A percentile compares a stretch with the other conserved stretches of the same genome.
These are phyloP conservation scores for Tipula confusa DNA, from an alignment of 2,888 invertebrate genomes.

Conservation along the genomic window DNA sequence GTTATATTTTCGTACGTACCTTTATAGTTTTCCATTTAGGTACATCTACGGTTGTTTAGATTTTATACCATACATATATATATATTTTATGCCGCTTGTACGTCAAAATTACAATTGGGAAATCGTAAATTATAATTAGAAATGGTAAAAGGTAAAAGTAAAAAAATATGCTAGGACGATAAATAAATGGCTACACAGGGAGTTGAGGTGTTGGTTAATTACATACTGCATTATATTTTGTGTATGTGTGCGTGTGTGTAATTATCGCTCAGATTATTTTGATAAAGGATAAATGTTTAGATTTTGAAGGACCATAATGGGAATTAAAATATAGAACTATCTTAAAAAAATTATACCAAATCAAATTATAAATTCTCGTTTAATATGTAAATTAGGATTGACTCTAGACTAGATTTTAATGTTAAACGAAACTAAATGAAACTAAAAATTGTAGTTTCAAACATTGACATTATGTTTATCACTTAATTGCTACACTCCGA, in stretches of 20 bases:
- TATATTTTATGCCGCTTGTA: background rate
- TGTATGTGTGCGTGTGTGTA: background rate
- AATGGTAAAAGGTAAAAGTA: no score
- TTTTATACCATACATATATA: background rate
- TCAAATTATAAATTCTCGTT: no score
- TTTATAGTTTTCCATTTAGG: background rate
- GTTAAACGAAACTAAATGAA: no score
- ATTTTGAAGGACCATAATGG: background rate
- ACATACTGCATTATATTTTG: background rate
- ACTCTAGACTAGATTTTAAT: no score
- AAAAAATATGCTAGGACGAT: background rate
- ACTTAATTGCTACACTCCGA: no score
- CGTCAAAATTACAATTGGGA: background rate
- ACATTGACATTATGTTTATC: no score
- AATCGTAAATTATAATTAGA: slow-evolving; percentile 25
- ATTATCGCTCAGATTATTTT: background rate
- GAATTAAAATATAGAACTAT: background rate
- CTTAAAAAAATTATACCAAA: no score
- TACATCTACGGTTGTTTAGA: background rate
- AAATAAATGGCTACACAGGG: background rate
- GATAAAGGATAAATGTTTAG: background rate
- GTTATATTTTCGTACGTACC: background rate
- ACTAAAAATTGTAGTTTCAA: no score
- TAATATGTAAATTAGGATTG: no score
- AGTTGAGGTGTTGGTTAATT: background rate